Percentiles rank a stretch among this genome's conserved stretches.
phyloP scores from a whole-genome alignment of 2,797 vertebrate genomes.

The Pygocentrus nattereri region DNA sequence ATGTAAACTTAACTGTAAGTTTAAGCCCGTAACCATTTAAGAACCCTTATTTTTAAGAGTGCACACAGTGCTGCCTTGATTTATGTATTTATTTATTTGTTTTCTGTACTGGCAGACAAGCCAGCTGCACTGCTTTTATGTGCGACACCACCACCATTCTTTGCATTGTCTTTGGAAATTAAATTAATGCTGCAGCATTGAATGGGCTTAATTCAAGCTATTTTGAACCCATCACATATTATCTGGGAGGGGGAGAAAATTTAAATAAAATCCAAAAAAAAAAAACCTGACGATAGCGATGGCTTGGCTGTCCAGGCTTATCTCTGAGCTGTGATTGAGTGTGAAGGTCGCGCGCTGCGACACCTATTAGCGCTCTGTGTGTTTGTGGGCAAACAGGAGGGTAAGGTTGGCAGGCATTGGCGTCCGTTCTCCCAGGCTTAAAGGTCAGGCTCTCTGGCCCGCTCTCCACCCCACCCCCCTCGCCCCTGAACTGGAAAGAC shows the following conservation, averaged over 20 bases:
- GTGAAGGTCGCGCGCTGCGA: constrained; percentile 58
- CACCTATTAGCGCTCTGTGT: constrained; percentile 57
- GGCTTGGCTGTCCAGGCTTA: constrained; percentile 52
- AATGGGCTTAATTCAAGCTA: constrained; percentile 27
- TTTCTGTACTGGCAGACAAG: not conserved
- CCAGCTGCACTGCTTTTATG: constrained; percentile 11
- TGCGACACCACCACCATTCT: constrained; percentile 7
- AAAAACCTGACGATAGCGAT: constrained; percentile 22
- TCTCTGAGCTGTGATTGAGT: constrained; percentile 48
- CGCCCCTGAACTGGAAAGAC: constrained; percentile 37
- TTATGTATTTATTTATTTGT: not conserved
- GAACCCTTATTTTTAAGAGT: not conserved
- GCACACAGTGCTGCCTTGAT: not conserved
- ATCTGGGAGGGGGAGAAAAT: not conserved
- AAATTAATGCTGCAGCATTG: constrained; percentile 17
- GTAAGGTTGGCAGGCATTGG: constrained; percentile 46
- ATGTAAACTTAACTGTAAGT: not conserved
- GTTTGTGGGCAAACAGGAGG: constrained; percentile 60
- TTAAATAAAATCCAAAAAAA: not conserved
- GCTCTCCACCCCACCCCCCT: constrained; percentile 15
- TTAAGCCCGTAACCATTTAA: not conserved
- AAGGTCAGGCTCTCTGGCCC: constrained; percentile 53
- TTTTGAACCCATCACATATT: constrained; percentile 32
- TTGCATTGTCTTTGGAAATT: not conserved
- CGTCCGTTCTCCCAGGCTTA: constrained; percentile 42